A percentile compares a stretch with the other conserved stretches of the same genome.
Evolutionary conservation across 2,888 invertebrate species (phyloP).

Genomic region (Drosophila koepferae): DNA sequence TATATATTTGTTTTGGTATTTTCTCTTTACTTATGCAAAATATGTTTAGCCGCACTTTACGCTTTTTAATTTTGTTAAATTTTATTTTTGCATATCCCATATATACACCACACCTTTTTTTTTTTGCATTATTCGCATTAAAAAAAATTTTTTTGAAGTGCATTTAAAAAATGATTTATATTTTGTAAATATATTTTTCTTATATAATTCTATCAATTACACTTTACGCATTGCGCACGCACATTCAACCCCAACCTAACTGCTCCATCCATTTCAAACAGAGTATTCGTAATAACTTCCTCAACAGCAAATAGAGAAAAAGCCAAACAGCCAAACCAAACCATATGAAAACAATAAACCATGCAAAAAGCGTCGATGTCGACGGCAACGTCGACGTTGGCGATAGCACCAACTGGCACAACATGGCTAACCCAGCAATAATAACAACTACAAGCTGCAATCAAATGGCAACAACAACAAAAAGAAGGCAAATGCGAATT

Average conservation of each 20-base stretch:
- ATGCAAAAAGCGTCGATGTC: conserved; percentile 33
- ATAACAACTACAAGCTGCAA: conserved; percentile 23
- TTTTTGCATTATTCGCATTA: too few species aligned
- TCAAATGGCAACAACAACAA: conserved; percentile 31
- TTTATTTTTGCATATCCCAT: too few species aligned
- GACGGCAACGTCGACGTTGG: conserved; percentile 21
- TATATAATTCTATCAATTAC: not conserved
- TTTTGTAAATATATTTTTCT: too few species aligned
- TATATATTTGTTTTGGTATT: too few species aligned
- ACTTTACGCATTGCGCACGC: not conserved
- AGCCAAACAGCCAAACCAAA: conserved; percentile 14
- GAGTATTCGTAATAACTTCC: conserved; percentile 50
- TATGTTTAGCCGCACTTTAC: not conserved
- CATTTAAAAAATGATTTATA: too few species aligned
- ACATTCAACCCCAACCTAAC: not conserved
- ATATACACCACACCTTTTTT: too few species aligned
- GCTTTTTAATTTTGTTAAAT: not conserved
- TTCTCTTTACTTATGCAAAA: too few species aligned
- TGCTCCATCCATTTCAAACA: not conserved
- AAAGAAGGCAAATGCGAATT: conserved; percentile 54
- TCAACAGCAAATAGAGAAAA: conserved; percentile 27
- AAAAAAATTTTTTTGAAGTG: too few species aligned
- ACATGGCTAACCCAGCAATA: conserved; percentile 47
- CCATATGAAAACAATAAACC: conserved; percentile 43
- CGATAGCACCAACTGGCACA: conserved; percentile 76